Base-by-base conservation (phyloP, 2,113 vertebrate species). In the Pachycephala philippinensis region DNA sequence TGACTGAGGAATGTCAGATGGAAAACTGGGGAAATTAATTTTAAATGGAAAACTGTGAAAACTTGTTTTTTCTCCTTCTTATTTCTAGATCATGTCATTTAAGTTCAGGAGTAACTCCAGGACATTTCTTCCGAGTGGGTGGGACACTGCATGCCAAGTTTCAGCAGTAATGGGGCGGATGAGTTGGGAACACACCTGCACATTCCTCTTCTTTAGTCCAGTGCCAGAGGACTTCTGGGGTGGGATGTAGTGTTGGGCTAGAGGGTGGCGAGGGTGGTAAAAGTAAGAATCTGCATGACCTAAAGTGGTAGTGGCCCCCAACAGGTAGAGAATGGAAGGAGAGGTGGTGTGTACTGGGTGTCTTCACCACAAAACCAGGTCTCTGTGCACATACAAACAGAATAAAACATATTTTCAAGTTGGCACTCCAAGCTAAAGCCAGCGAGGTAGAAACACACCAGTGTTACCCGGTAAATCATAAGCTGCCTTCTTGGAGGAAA, bases 401-500 rank as follows among this genome's bases (percentile, higher is more conserved):
- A 84, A 12, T 31, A 81, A 80, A 88, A 19, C 4, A 3, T 57
- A 28, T 84, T 84, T 96, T 85, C 71, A 56, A 56, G 3, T 22
- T 84, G 75, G 22, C 44, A 66, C 91, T 95, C 75, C 42, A 69
- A 65, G 45, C 59, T 63, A 71, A 78, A 90, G 65, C 33, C n/a
- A 33, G 65, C 0, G 15, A 86, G 42, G 33, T 74, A 90, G 83
- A 92, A 90, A 78, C 18, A 74, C 31, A 56, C 49, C 30, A 57
- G 45, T 66, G 44, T 87, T 92, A 64, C 16, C 60, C 0, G 0
- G 86, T 95, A 93, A 89, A 96, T 92, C 21, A 50, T 78, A 79
- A 81, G 28, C 21, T 65, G n/a, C 71, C 37, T 77, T 89, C 88
- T 68, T 93, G 65, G 53, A 71, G 72, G 92, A 96, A 96, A 92